Conservation (phyloP, 2,888 invertebrate genomes). For the Phanerotoma sp. region DNA sequence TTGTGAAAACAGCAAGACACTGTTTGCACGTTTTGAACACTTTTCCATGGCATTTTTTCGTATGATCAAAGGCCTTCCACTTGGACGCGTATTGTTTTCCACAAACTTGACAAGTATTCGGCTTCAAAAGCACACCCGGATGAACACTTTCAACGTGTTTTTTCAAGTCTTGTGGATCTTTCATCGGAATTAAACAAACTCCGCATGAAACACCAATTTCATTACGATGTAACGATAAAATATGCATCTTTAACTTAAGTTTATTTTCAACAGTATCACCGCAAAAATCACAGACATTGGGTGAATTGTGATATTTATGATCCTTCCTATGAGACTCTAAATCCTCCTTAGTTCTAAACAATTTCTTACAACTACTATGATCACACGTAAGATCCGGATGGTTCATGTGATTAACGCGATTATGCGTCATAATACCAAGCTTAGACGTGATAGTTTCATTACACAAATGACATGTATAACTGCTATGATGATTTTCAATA, state of each 20-base stretch:
- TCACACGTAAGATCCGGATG: slow-evolving; percentile 61
- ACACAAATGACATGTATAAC: slow-evolving; percentile 61
- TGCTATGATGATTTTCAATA: slow-evolving; percentile 61
- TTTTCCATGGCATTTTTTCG: slow-evolving; percentile 63
- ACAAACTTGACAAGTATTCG: slow-evolving; percentile 63
- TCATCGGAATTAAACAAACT: slow-evolving; percentile 62
- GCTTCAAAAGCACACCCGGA: slow-evolving; percentile 57
- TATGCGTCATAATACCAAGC: slow-evolving; percentile 63
- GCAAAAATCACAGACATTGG: slow-evolving; percentile 63
- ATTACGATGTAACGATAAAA: slow-evolving; percentile 61
- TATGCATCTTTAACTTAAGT: slow-evolving; percentile 64
- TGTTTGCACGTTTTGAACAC: slow-evolving; percentile 63
- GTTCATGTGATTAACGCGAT: slow-evolving; percentile 61
- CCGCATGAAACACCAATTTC: slow-evolving; percentile 63
- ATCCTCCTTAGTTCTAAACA: slow-evolving; percentile 61
- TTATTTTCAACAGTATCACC: slow-evolving; percentile 63
- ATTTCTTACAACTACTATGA: slow-evolving; percentile 58
- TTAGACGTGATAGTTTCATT: slow-evolving; percentile 61
- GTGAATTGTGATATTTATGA: slow-evolving; percentile 57
- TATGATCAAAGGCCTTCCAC: slow-evolving; percentile 64
- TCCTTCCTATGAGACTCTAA: slow-evolving; percentile 60
- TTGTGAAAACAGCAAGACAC: slow-evolving; percentile 63
- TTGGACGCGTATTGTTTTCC: slow-evolving; percentile 64
- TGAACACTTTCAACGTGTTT: slow-evolving; percentile 62
- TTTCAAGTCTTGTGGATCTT: slow-evolving; percentile 61